Evolutionary conservation across 2,113 vertebrate species (phyloP).

Genomic region (Hassar affinis): DNA sequence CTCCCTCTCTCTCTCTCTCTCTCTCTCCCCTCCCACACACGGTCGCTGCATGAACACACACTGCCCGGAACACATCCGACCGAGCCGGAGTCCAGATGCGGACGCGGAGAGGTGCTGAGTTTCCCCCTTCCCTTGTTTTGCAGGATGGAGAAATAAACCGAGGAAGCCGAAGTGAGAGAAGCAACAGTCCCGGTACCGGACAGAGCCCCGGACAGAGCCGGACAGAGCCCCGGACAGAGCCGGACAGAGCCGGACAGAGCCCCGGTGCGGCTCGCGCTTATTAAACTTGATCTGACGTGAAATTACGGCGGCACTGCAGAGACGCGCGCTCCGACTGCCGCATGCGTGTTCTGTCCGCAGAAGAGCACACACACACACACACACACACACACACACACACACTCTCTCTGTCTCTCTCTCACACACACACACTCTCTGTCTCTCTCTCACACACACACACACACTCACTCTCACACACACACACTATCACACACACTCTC

Average conservation of each 20-base stretch:
- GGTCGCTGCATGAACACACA: background rate
- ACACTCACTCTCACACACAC: background rate
- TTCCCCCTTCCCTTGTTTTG: background rate
- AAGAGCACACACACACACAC: background rate
- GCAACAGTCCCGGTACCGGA: conserved; percentile 32
- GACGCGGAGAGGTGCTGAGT: conserved; percentile 58
- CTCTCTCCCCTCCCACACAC: background rate
- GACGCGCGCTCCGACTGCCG: conserved; percentile 56
- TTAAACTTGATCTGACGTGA: conserved; percentile 89
- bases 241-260: conserved; percentile 36
- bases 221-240: background rate
- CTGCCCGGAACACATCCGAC: background rate
- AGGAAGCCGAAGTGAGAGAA: background rate
- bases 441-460: background rate
- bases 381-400: background rate
- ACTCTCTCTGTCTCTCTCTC: background rate
- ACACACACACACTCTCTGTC: background rate
- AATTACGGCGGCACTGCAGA: conserved; percentile 78
- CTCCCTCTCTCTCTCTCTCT: background rate
- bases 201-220: conserved; percentile 46
- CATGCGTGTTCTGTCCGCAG: conserved; percentile 51
- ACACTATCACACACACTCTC: conserved; percentile 49
- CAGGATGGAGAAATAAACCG: background rate
- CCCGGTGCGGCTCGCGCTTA: conserved; percentile 56
- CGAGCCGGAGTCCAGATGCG: background rate